Conservation (phyloP, 1,140 invertebrate genomes). For the Sitobion miscanthi region DNA sequence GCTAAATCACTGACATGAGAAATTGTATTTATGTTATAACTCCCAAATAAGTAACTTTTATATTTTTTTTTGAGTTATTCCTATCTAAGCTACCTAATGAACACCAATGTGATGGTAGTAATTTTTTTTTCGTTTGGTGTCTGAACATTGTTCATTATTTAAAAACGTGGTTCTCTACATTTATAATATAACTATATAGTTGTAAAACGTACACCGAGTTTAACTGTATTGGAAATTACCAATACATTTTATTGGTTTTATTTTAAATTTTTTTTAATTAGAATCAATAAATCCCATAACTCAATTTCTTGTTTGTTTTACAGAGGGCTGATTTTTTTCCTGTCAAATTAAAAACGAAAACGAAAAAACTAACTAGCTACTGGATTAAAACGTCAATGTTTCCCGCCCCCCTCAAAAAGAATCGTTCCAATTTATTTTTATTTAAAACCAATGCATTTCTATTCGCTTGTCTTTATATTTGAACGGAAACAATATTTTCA, state of each 20-base stretch:
- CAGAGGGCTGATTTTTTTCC: background rate
- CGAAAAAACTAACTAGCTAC: background rate
- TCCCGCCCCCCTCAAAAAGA: background rate
- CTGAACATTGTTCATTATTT: background rate
- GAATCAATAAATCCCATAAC: conserved; percentile 6
- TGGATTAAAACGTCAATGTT: background rate
- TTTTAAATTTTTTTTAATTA: background rate
- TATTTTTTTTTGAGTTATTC: background rate
- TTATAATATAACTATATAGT: background rate
- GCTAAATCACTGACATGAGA: background rate
- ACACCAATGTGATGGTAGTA: background rate
- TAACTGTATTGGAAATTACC: background rate
- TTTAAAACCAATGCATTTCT: background rate
- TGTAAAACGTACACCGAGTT: background rate
- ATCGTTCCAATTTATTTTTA: conserved; percentile 6
- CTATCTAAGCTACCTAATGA: background rate
- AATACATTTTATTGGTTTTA: background rate
- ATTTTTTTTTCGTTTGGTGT: background rate
- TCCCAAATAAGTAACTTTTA: background rate
- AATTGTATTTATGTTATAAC: background rate
- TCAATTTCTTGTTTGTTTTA: conserved; percentile 19
- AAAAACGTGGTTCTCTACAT: background rate
- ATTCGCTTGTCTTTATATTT: background rate
- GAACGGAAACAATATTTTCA: background rate
- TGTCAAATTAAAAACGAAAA: conserved; percentile 23